A percentile compares a stretch with the other conserved stretches of the same genome.
Evolutionary conservation across 2,113 vertebrate genomes (phyloP).

Genomic region (Morone saxatilis): DNA sequence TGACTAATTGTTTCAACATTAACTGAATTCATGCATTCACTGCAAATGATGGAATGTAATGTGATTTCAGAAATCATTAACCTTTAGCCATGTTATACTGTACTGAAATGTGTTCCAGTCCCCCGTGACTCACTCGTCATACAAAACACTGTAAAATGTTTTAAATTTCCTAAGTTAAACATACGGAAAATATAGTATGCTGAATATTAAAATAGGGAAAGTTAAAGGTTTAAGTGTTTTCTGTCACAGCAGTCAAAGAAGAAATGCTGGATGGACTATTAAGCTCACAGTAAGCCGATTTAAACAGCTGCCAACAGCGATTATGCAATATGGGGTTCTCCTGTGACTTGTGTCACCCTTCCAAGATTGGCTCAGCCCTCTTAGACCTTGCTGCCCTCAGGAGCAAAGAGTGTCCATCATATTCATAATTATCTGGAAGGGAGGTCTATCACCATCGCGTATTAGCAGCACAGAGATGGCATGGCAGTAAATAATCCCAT

Average conservation of each 20-base stretch:
- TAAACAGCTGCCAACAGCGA: constrained; percentile 69
- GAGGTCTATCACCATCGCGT: constrained; percentile 62
- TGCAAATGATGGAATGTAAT: background rate
- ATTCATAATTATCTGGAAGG: constrained; percentile 69
- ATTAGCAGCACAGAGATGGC: constrained; percentile 63
- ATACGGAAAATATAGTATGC: background rate
- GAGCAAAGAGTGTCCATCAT: constrained; percentile 71
- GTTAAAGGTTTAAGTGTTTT: constrained; percentile 39
- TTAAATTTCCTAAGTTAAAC: background rate
- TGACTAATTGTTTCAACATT: background rate
- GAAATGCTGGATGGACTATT: constrained; percentile 29
- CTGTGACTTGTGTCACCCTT: constrained; percentile 67
- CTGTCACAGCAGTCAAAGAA: constrained; percentile 10
- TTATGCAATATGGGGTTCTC: constrained; percentile 65
- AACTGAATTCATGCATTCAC: background rate
- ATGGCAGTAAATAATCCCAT: constrained; percentile 76
- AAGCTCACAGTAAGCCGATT: constrained; percentile 61
- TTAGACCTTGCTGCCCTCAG: constrained; percentile 58
- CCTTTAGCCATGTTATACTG: background rate
- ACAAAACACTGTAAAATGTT: background rate
- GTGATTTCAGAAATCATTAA: background rate
- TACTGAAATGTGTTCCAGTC: background rate
- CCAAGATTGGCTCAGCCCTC: constrained; percentile 69
- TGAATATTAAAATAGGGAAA: background rate
- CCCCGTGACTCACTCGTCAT: background rate